Evolutionary conservation across 2,797 vertebrate species (phyloP).

Genomic region (Chaetophractus vellerosus): DNA sequence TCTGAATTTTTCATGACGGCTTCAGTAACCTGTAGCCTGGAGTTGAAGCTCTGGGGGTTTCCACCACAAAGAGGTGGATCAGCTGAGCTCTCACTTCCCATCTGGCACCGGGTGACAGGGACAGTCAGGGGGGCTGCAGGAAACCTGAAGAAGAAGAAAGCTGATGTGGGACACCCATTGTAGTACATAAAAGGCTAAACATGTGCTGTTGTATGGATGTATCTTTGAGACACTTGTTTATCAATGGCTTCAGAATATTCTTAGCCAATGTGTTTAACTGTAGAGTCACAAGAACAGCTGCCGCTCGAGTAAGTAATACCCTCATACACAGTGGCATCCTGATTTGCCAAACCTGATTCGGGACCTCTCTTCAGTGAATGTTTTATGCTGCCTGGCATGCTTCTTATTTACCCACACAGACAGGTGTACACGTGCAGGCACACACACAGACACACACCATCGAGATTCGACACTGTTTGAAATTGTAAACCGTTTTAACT

Average conservation of each 20-base stretch:
- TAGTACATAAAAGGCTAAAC: slow-evolving; percentile 91
- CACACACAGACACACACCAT: slow-evolving; percentile 51
- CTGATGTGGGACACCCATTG: slow-evolving; percentile 91
- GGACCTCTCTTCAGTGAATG: slow-evolving; percentile 54
- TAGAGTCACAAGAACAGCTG: slow-evolving; percentile 90
- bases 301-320: slow-evolving; percentile 90
- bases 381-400: slow-evolving; percentile 66
- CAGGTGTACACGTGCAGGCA: slow-evolving; percentile 66
- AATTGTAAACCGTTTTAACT: slow-evolving; percentile 67
- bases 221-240: slow-evolving; percentile 92
- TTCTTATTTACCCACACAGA: slow-evolving; percentile 19
- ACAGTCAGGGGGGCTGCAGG: slow-evolving; percentile 92
- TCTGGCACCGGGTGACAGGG: slow-evolving; percentile 97
- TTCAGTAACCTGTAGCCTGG: slow-evolving; percentile 92
- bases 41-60: slow-evolving; percentile 96
- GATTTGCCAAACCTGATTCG: slow-evolving; percentile 82
- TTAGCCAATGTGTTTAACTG: slow-evolving; percentile 89
- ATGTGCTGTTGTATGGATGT: slow-evolving; percentile 89
- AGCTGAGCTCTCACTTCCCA: slow-evolving; percentile 99
- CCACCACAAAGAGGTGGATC: slow-evolving; percentile 98
- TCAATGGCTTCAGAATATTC: slow-evolving; percentile 90
- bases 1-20: slow-evolving; percentile 99
- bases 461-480: slow-evolving; percentile 9
- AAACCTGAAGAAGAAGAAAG: slow-evolving; percentile 92
- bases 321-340: slow-evolving; percentile 77